Evolutionary conservation across 2,888 invertebrate species (phyloP), one percentile per base, ranked within the genome.

Genomic region (Eupithecia subumbrata): DNA sequence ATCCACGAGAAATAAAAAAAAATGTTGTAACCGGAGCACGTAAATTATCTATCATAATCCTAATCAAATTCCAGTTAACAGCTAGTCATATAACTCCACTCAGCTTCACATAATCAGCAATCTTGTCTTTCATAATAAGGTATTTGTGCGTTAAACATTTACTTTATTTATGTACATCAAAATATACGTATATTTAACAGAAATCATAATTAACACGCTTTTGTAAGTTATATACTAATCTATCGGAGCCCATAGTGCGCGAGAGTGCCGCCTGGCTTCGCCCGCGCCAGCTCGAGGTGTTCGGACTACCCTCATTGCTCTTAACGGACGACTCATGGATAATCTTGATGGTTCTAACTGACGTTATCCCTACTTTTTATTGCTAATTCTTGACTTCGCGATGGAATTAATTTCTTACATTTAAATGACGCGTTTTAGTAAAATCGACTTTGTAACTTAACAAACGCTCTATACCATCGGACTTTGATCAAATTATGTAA

Each of bases 111-210:
- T 89, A 85, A 84, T 88, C 90, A 91, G 90, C 90, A 87, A 88
- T 85, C 83, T 88, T 89, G 85, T 84, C 85, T 87, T 89, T 87
- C 91, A 91, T 91, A 81, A 80, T 82, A 77, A 82, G 81, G 81
- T 92, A 94, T 93, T 95, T 95, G 95, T 95, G 95, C 95, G 95
- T 95, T 95, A 93, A 93, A 94, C 93, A 93, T 94, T 94, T 94
- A 93, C 90, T 89, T 94, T 94, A 94, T 92, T 92, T 95, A 95
- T 95, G 91, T 95, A 95, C 95, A 95, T 89, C 93, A 93, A 94
- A 93, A 92, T 91, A 93, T 93, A 94, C 92, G 89, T 92, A 92
- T 92, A 92, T 92, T 90, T 92, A 90, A 91, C 87, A 88, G 18
- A 91, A 91, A 93, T 92, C 90, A 89, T 89, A 56, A 12, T 56